Evolutionary conservation across 1,140 invertebrate species (phyloP).

Genomic region (Drosophila grimshawi): DNA sequence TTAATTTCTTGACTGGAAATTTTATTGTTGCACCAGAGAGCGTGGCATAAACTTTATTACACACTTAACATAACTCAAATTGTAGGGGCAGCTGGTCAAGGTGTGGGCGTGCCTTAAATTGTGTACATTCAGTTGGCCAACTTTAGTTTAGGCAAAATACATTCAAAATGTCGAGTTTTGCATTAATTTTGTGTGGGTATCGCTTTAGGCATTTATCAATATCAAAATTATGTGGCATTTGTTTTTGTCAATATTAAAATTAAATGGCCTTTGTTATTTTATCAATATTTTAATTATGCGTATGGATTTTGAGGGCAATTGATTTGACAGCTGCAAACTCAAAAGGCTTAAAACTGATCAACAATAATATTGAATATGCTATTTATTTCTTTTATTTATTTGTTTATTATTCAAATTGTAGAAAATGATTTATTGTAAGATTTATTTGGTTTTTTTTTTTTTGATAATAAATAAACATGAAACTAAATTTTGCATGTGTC

Average conservation of each 20-base stretch:
- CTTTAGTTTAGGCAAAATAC: background rate
- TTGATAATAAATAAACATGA: background rate
- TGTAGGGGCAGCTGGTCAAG: conserved; percentile 24
- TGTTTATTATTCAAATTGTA: conserved; percentile 3
- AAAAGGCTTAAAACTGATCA: conserved; percentile 45
- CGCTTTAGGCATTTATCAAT: conserved; percentile 32
- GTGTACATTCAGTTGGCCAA: background rate
- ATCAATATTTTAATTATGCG: conserved; percentile 62
- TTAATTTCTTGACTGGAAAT: conserved; percentile 60
- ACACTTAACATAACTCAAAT: conserved; percentile 55
- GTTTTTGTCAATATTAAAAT: conserved; percentile 47
- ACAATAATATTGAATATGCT: conserved; percentile 2
- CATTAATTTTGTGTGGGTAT: background rate
- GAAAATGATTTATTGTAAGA: background rate
- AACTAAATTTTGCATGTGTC: background rate
- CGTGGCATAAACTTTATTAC: conserved; percentile 65
- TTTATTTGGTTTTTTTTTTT: background rate
- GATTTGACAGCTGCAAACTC: conserved; percentile 28
- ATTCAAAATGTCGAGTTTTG: background rate
- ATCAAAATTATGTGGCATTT: conserved; percentile 66
- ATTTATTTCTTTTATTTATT: conserved; percentile 1
- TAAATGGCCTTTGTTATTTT: conserved; percentile 55
- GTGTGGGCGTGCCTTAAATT: conserved; percentile 36
- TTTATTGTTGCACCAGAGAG: conserved; percentile 61
- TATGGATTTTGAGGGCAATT: conserved; percentile 44